Base-by-base conservation (phyloP, 2,797 vertebrate genomes). In the Rhabdomys pumilio region DNA sequence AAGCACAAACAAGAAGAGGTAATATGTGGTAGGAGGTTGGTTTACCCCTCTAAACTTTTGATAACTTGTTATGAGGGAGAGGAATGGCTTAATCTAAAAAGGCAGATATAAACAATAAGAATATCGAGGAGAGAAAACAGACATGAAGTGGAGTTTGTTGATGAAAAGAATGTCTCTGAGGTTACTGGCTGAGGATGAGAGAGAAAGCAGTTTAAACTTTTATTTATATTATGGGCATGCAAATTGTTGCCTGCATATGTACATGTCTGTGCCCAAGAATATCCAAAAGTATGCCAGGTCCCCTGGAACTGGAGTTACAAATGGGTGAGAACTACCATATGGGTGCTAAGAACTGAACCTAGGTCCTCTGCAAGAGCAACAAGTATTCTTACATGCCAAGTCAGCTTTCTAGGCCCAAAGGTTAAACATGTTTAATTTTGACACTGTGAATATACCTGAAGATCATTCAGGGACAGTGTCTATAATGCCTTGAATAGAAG, bases 41-140 rank as follows among this genome's bases (percentile, higher is more conserved):
- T 29, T 93, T 90, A 90, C 77, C 44, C 26, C 26, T 65, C 73
- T 90, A 89, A 94, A 72, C 8, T 38, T 95, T 69, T 31, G 20
- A 67, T 31, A 77, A 94, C 79, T 92, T 26, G 9, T 61, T 84
- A 38, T 77, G 85, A 67, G 57, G 89, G 72, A 50, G 22, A n/a
- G 10, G 17, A 72, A 38, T 20, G 69, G n/a, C 17, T 72, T 72
- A 20, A 20, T 38, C 7, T 38, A 38, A 38, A 81, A 83, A 69
- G 20, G 59, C 34, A 88, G 38, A 22, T 65, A 53, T 22, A 92
- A 24, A 41, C 63, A 76, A 22, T 24, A 95, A 47, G 61, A 57
- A 61, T 53, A 95, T 82, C 34, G 65, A 95, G 61, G 20, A 85
- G 19, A 82, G 41, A 92, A 77, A 93, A 76, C 0, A 65, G 26